phyloP scores from a whole-genome alignment of 2,888 invertebrate genomes.

The Melipona bicolor region DNA sequence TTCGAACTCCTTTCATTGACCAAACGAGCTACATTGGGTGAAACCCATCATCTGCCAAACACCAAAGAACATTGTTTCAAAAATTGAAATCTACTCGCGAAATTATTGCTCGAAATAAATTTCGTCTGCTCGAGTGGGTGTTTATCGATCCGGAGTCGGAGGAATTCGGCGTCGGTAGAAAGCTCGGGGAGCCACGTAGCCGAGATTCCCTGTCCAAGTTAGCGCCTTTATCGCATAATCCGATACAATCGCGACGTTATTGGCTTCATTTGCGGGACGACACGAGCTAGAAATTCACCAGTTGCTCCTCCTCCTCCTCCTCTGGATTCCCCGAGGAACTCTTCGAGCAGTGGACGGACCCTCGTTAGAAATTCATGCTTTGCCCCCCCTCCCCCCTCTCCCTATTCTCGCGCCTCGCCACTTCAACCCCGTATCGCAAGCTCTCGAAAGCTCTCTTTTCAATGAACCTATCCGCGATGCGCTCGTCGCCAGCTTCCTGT shows the following conservation, averaged over 20 bases:
- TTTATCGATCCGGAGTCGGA: neutral
- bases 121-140: neutral
- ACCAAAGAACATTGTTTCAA: no score
- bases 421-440: constrained; percentile 2
- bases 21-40: no score
- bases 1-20: no score
- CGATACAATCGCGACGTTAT: constrained; percentile 55
- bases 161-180: neutral
- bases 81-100: no score
- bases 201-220: constrained; percentile 34
- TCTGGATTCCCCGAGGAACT: constrained; percentile 35
- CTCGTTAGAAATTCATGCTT: constrained; percentile 72
- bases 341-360: constrained; percentile 43
- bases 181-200: neutral
- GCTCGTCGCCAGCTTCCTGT: constrained; percentile 36
- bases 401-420: neutral
- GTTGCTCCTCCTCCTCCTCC: constrained; percentile 60
- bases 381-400: neutral
- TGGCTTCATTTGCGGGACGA: constrained; percentile 60
- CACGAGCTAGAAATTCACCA: constrained; percentile 68
- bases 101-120: no score
- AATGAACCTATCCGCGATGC: constrained; percentile 34
- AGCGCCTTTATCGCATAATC: constrained; percentile 46
- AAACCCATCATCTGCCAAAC: no score
- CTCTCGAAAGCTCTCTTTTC: constrained; percentile 52